phyloP scores from a whole-genome alignment of 2,113 vertebrate species.

The Odontesthes bonariensis region DNA sequence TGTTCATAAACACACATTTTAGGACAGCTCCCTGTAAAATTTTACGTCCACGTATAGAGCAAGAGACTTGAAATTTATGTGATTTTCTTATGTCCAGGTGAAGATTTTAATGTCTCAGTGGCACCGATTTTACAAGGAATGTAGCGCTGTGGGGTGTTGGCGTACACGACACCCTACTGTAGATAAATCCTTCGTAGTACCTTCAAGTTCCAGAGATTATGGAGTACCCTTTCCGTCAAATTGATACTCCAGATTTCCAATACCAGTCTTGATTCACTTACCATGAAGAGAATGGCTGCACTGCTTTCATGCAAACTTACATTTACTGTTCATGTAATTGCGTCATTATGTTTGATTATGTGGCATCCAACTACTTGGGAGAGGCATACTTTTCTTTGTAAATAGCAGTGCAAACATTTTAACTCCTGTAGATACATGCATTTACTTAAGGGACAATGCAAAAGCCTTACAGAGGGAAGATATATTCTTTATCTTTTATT shows the following conservation, averaged over 20 bases:
- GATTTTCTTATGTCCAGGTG: conserved; percentile 35
- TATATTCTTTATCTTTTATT: background rate
- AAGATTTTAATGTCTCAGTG: conserved; percentile 43
- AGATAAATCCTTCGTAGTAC: conserved; percentile 46
- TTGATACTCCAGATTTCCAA: conserved; percentile 16
- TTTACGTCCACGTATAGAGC: conserved; percentile 48
- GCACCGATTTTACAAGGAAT: conserved; percentile 29
- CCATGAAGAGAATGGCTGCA: too few relatives aligned
- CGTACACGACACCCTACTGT: conserved; percentile 4
- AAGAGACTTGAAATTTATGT: conserved; percentile 28
- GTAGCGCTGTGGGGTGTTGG: conserved; percentile 34
- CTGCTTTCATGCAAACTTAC: conserved; percentile 35
- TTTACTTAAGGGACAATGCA: background rate
- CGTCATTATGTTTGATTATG: conserved; percentile 14
- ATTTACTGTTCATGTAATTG: conserved; percentile 46
- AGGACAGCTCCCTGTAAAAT: conserved; percentile 54
- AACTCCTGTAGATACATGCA: conserved; percentile 8
- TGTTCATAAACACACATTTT: conserved; percentile 76
- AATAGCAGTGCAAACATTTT: conserved; percentile 38
- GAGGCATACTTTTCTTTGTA: conserved; percentile 40
- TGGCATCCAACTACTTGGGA: conserved; percentile 35
- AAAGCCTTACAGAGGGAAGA: background rate
- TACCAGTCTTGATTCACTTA: conserved; percentile 19
- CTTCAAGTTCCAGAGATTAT: conserved; percentile 50
- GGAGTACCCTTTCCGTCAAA: conserved; percentile 45